Base-by-base conservation (phyloP, 2,888 invertebrate species). In the Griposia aprilina region DNA sequence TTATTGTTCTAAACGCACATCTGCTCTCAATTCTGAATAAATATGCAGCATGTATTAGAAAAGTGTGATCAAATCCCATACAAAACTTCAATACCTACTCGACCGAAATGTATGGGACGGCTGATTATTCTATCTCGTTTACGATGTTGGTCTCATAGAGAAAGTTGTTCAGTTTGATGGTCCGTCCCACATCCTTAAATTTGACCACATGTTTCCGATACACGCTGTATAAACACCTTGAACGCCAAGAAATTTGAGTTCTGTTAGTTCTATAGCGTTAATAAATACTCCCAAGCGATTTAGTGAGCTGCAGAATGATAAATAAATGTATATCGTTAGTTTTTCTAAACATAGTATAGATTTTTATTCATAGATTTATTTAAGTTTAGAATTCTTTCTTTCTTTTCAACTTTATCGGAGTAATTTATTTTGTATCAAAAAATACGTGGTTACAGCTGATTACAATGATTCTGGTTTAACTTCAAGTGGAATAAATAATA, bases 361-460 rank as follows among this genome's bases (percentile, higher is more conserved):
- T 75, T 73, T 59, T 75, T 74, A 57, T 68, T 74, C 41, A 75
- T 83, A 83, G 83, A 78, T 83, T 68, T 82, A 83, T 65, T 57
- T 74, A 77, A 71, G 52, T 80, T 81, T 59, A 60, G 45, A 70
- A 45, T 80, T 52, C 15, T 8, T 62, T 59, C 0, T n/a, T 72
- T 36, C 52, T 50, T 71, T 48, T 45, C 23, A 57, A n/a, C 20
- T 30, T 41, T 17, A 23, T 41, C n/a, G 0, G 30, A 26, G 50
- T 74, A 52, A 0, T 45, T 26, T n/a, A n/a, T 23, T 57, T 50
- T 36, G 23, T 15, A 13, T n/a, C 0, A 67, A 26, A 15, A 13
- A 48, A 45, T 50, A 48, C 2, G 17, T n/a, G 17, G 15, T 57
- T 50, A 23, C 26, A 55, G 17, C 6, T 67, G 20, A 63, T 67